Evolutionary conservation across 2,113 vertebrate species (phyloP).

Genomic region (Apteryx owenii): DNA sequence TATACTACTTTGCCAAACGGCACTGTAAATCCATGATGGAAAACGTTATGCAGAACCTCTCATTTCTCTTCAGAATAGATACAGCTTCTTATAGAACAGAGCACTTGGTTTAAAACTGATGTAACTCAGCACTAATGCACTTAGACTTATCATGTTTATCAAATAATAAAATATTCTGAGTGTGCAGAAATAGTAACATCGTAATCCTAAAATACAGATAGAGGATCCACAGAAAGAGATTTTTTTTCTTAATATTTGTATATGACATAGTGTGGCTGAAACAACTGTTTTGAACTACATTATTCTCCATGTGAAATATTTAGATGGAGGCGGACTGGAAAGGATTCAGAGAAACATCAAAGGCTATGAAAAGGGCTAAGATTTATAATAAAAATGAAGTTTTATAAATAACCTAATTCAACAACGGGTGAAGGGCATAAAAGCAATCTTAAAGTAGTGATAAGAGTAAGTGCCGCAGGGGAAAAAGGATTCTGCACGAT

Average conservation of each 20-base stretch:
- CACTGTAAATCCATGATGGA: constrained; percentile 5
- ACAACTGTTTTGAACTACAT: background rate
- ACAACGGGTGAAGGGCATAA: background rate
- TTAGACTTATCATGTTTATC: background rate
- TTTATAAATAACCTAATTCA: background rate
- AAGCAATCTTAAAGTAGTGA: background rate
- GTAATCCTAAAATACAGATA: background rate
- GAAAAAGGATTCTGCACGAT: background rate
- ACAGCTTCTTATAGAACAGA: background rate
- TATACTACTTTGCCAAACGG: constrained; percentile 32
- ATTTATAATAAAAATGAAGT: background rate
- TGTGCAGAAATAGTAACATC: background rate
- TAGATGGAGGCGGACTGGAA: background rate
- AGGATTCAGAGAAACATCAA: background rate
- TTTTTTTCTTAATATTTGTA: background rate
- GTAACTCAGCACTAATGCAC: background rate
- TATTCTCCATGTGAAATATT: background rate
- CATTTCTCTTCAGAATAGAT: constrained; percentile 38
- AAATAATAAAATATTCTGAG: background rate
- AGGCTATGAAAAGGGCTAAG: background rate
- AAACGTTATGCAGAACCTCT: constrained; percentile 10
- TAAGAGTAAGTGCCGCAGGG: background rate
- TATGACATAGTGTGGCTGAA: background rate
- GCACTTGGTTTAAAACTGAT: background rate
- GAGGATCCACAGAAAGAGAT: background rate